Evolutionary conservation across 2,113 vertebrate genomes (phyloP).

Genomic region (Salvator merianae): DNA sequence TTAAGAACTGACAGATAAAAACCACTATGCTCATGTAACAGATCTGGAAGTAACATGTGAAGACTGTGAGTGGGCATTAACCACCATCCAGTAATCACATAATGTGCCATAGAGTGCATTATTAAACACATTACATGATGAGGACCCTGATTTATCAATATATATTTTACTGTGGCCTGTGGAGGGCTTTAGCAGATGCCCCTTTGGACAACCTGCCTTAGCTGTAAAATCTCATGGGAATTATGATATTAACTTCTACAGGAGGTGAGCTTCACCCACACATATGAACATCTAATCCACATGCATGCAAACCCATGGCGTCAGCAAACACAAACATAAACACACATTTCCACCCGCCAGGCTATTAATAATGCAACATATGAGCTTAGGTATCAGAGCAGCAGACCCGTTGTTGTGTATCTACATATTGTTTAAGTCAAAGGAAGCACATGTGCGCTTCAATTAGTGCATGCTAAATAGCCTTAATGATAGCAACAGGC

Average conservation of each 20-base stretch:
- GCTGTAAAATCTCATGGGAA: neutral
- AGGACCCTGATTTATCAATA: no score
- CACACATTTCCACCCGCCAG: neutral
- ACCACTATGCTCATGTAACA: no score
- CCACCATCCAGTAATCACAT: no score
- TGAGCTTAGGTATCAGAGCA: neutral
- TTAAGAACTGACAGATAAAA: no score
- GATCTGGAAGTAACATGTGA: no score
- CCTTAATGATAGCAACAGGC: slow-evolving; percentile 34
- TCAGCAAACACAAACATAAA: neutral
- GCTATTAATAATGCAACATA: slow-evolving; percentile 30
- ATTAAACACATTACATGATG: no score
- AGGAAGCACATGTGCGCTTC: neutral
- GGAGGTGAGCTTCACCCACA: neutral
- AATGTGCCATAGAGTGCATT: no score
- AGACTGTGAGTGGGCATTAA: no score
- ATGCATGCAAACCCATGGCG: slow-evolving; percentile 4
- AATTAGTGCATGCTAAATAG: slow-evolving; percentile 55
- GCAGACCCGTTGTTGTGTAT: slow-evolving; percentile 1
- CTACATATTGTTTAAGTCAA: slow-evolving; percentile 20
- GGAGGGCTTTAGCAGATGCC: neutral
- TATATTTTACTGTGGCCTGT: neutral
- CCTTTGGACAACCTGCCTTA: neutral
- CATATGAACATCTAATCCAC: neutral
- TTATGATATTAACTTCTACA: neutral